These are phyloP conservation scores for Brachyopa scutellaris DNA, from an alignment of 2,888 invertebrate species.

Conservation along the genomic window DNA sequence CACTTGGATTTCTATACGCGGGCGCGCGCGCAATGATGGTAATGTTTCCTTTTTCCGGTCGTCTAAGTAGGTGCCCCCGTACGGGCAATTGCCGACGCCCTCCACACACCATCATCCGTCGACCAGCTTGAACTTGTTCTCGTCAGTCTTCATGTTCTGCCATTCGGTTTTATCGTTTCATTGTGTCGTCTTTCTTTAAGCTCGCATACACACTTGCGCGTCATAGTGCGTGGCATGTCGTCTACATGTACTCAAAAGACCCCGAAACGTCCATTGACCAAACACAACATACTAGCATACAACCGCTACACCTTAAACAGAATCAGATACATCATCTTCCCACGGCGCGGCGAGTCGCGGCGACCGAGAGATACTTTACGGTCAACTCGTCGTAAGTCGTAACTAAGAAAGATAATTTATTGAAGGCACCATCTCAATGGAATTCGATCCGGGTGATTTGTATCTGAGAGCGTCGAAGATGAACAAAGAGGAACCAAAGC, in stretches of 20 bases:
- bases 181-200: slow-evolving; percentile 15
- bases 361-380: slow-evolving; percentile 48
- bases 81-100: slow-evolving; percentile 18
- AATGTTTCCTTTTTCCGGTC: slow-evolving; percentile 71
- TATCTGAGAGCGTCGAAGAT: slow-evolving; percentile 27
- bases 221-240: slow-evolving; percentile 12
- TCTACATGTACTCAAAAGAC: slow-evolving; percentile 46
- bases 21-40: slow-evolving; percentile 17
- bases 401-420: slow-evolving; percentile 62
- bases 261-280: slow-evolving; percentile 59
- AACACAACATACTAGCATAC: slow-evolving; percentile 13
- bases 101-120: background rate
- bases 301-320: background rate
- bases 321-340: slow-evolving; percentile 63
- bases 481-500: slow-evolving; percentile 32
- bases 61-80: slow-evolving; percentile 42
- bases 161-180: slow-evolving; percentile 18
- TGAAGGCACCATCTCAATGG: slow-evolving; percentile 52
- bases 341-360: slow-evolving; percentile 42
- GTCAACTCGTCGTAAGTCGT: slow-evolving; percentile 42
- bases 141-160: background rate
- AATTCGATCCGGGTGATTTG: slow-evolving; percentile 68
- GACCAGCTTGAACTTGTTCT: slow-evolving; percentile 42
- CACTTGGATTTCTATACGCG: background rate
- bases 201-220: background rate